phyloP scores from a whole-genome alignment of 2,797 vertebrate species.

The Podargus strigoides region DNA sequence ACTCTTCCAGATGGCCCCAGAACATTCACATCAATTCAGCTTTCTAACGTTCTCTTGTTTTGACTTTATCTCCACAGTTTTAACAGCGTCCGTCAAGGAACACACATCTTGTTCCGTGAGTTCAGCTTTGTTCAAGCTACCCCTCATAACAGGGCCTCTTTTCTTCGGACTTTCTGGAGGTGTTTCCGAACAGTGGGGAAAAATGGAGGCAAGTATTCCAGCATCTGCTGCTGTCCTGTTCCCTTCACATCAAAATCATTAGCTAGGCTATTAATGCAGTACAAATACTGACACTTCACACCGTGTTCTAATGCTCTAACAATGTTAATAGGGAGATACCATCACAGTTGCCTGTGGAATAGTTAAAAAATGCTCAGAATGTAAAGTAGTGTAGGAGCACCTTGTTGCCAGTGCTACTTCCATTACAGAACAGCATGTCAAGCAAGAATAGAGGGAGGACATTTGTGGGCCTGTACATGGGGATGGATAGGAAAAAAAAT shows the following conservation, averaged over 20 bases:
- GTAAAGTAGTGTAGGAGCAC: not conserved
- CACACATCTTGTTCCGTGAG: slow-evolving; percentile 93
- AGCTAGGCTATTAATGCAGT: not conserved
- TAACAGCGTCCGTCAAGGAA: slow-evolving; percentile 91
- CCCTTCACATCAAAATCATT: not conserved
- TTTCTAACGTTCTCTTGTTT: slow-evolving; percentile 35
- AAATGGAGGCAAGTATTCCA: slow-evolving; percentile 85
- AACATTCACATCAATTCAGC: not conserved
- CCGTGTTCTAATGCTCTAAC: not conserved
- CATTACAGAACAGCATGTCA: not conserved
- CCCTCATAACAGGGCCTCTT: slow-evolving; percentile 88
- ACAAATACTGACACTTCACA: not conserved
- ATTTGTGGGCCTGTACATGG: not conserved
- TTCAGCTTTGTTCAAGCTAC: slow-evolving; percentile 91
- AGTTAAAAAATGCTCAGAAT: not conserved
- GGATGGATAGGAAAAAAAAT: not conserved
- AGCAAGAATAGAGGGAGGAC: not conserved
- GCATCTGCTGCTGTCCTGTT: not conserved
- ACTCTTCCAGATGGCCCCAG: not conserved
- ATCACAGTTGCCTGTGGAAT: not conserved
- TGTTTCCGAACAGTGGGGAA: slow-evolving; percentile 93
- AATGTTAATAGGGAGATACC: not conserved
- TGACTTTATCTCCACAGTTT: slow-evolving; percentile 80
- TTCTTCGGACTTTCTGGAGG: slow-evolving; percentile 92
- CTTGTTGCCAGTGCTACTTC: not conserved